Evolutionary conservation across 2,888 invertebrate genomes (phyloP).

Genomic region (Lottia gigantea): DNA sequence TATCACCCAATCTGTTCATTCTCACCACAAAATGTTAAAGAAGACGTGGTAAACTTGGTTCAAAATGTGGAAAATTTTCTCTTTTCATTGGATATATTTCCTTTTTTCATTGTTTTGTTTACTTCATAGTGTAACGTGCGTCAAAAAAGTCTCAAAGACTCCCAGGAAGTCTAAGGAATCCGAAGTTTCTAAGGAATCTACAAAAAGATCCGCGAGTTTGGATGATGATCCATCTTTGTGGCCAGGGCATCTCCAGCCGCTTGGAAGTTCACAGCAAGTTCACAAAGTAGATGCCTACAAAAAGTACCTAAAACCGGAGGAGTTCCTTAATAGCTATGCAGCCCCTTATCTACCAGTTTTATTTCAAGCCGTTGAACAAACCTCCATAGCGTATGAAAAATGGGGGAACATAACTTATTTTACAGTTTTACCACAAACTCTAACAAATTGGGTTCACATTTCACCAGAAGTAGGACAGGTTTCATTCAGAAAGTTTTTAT

Average conservation of each 20-base stretch:
- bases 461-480: not conserved
- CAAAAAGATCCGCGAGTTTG: not conserved
- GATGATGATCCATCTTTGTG: not conserved
- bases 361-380: conserved; percentile 8
- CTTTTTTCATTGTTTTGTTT: too few relatives aligned
- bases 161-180: not conserved
- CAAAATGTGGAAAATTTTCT: too few relatives aligned
- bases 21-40: too few relatives aligned
- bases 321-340: conserved; percentile 18
- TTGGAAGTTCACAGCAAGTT: not conserved
- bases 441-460: conserved; percentile 10
- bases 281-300: not conserved
- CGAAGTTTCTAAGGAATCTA: not conserved
- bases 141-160: not conserved
- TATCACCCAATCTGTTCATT: too few relatives aligned
- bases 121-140: too few relatives aligned
- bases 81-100: too few relatives aligned
- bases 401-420: conserved; percentile 17
- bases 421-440: conserved; percentile 12
- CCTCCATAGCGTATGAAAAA: conserved; percentile 4
- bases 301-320: conserved; percentile 6
- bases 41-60: too few relatives aligned
- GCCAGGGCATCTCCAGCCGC: not conserved
- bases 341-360: conserved; percentile 12
- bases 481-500: conserved; percentile 6